Conservation (phyloP, 2,797 vertebrate species). For the Fistularia commersonii region DNA sequence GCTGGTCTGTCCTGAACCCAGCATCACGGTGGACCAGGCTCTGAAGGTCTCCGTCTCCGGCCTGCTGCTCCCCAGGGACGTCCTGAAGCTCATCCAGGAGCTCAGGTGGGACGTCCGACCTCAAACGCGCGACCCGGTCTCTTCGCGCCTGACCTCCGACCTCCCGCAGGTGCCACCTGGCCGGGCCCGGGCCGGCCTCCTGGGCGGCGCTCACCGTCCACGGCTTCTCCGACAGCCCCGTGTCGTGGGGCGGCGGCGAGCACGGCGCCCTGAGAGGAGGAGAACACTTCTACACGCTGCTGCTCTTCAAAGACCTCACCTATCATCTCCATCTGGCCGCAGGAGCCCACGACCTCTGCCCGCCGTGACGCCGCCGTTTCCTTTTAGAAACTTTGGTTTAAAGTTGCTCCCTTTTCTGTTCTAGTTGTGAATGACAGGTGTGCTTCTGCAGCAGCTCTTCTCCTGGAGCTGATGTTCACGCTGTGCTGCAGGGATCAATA, state of each 20-base stretch:
- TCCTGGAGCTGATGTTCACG: too few species aligned
- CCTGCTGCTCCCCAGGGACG: conserved; percentile 81
- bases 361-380: conserved; percentile 60
- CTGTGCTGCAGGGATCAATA: too few species aligned
- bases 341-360: conserved; percentile 81
- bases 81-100: conserved; percentile 77
- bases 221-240: conserved; percentile 88
- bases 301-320: conserved; percentile 83
- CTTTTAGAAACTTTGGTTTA: too few species aligned
- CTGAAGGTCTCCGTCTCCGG: conserved; percentile 81
- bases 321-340: conserved; percentile 87
- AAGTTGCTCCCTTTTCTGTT: too few species aligned
- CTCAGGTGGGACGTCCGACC: conserved; percentile 65
- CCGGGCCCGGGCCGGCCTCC: conserved; percentile 64
- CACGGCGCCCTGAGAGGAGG: conserved; percentile 85
- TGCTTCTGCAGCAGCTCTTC: too few species aligned
- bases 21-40: conserved; percentile 51
- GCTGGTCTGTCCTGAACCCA: conserved; percentile 81
- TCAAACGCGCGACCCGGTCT: neutral
- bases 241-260: conserved; percentile 82
- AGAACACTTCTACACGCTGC: conserved; percentile 87
- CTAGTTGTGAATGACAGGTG: too few species aligned
- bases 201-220: conserved; percentile 86
- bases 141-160: neutral
- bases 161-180: conserved; percentile 77